phyloP scores from a whole-genome alignment of 2,113 vertebrate species.

The Tor tambroides region DNA sequence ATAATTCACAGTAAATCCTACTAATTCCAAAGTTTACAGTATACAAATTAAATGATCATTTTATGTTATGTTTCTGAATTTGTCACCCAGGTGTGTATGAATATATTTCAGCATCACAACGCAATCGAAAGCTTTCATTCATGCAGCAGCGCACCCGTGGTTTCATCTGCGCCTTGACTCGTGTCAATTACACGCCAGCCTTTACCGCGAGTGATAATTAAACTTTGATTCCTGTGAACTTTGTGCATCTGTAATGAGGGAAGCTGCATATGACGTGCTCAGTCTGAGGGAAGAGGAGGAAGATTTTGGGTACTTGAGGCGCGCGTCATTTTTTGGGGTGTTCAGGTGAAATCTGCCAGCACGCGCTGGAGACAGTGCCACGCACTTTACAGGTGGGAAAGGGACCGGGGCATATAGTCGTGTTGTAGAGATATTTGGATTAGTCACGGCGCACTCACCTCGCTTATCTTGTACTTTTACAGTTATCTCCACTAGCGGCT shows the following conservation, averaged over 20 bases:
- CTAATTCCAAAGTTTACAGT: not conserved
- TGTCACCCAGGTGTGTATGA: not conserved
- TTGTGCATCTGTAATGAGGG: constrained; percentile 3
- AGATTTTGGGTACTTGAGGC: not conserved
- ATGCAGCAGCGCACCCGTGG: not conserved
- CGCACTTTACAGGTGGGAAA: not conserved
- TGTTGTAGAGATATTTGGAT: not conserved
- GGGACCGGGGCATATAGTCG: not conserved
- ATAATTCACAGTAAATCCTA: not conserved
- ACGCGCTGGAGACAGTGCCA: constrained; percentile 1
- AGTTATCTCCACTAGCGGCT: constrained; percentile 76
- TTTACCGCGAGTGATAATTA: not conserved
- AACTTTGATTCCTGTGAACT: constrained; percentile 27
- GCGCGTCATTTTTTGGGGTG: not conserved
- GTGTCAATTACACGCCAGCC: constrained; percentile 43
- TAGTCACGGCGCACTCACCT: constrained; percentile 71
- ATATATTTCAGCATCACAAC: not conserved
- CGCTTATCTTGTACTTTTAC: constrained; percentile 82
- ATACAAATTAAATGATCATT: not conserved
- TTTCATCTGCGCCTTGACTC: not conserved
- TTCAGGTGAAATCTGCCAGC: constrained; percentile 22
- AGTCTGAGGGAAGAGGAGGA: not conserved
- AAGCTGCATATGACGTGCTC: not conserved
- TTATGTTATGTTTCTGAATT: not conserved
- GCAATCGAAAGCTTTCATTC: not conserved